Percentiles rank a stretch among this genome's conserved stretches.
phyloP scores from a whole-genome alignment of 2,888 invertebrate genomes.

The Sipha maydis region DNA sequence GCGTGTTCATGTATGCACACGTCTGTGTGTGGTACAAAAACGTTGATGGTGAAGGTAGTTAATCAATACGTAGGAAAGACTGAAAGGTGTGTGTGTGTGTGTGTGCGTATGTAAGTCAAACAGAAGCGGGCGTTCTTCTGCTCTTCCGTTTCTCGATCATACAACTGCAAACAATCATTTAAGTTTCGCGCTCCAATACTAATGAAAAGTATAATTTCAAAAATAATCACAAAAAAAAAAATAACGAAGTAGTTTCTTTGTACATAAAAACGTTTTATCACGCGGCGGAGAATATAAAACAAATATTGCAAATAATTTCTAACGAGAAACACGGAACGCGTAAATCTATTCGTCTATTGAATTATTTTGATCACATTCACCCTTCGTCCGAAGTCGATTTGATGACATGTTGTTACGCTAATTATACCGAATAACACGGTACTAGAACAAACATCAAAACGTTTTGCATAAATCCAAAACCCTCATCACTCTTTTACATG shows the following conservation, averaged over 20 bases:
- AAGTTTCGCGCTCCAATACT: background rate
- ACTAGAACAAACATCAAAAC: too few species aligned
- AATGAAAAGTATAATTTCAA: background rate
- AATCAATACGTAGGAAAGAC: conserved; percentile 46
- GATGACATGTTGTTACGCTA: too few species aligned
- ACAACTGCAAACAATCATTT: background rate
- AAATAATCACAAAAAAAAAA: background rate
- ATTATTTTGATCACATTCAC: too few species aligned
- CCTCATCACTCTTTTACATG: too few species aligned
- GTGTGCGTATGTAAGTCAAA: conserved; percentile 12
- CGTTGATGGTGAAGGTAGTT: conserved; percentile 7
- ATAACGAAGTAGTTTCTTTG: background rate
- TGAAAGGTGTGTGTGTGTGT: background rate
- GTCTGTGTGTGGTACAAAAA: background rate
- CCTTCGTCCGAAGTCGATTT: too few species aligned
- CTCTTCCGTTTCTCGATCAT: background rate
- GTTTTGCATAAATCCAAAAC: too few species aligned
- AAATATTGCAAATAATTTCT: too few species aligned
- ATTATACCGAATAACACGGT: too few species aligned
- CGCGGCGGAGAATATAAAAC: background rate
- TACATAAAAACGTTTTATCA: background rate
- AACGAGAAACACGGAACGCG: background rate
- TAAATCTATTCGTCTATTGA: too few species aligned
- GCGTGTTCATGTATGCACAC: background rate
- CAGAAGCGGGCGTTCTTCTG: background rate